Base-by-base conservation (phyloP, 2,888 invertebrate genomes). In the Pollenia angustigena region DNA sequence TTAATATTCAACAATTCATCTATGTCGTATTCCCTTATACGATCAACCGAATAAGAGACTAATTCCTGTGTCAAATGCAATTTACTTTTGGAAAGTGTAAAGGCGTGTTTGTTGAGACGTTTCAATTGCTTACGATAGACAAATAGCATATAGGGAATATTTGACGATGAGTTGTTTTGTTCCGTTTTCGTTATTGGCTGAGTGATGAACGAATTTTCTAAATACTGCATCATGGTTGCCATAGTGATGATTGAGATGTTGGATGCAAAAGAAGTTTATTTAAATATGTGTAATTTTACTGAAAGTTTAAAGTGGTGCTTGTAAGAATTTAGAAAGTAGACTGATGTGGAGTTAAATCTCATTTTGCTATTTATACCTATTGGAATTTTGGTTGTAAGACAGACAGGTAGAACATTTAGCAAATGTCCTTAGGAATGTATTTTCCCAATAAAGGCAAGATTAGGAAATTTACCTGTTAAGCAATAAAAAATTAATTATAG, bases 1-100 rank as follows among this genome's bases (percentile, higher is more conserved):
- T 85, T 80, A 8, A 85, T 80, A 69, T 85, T 85, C 18, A 80
- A 75, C n/a, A 80, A 23, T 18, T 85, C 85, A 0, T 69, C 18
- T n/a, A 62, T 23, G 14, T 54, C 60, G n/a, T 75, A 85, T 50
- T 81, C 69, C n/a, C 42, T 50, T 48, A 80, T 69, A 40, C 23
- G 85, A 75, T 80, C 75, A 14, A 85, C 58, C 2, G 85, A 60
- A 8, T 81, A 48, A 1, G 78, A 66, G 2, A 85, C 66, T 48
- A 85, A 23, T 78, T 85, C 72, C 62, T 72, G 81, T 9, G 85
- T 81, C 23, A 85, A 56, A 42, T 78, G 4, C 14, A 85, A 44
- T 72, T 85, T 85, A 52, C 52, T 85, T 54, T 78, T 78, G 18
- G 46, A 81, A 3, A 85, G 46, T 44, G 52, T 46, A 3, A 81